phyloP scores from a whole-genome alignment of 2,797 vertebrate genomes.

The Alauda arvensis region DNA sequence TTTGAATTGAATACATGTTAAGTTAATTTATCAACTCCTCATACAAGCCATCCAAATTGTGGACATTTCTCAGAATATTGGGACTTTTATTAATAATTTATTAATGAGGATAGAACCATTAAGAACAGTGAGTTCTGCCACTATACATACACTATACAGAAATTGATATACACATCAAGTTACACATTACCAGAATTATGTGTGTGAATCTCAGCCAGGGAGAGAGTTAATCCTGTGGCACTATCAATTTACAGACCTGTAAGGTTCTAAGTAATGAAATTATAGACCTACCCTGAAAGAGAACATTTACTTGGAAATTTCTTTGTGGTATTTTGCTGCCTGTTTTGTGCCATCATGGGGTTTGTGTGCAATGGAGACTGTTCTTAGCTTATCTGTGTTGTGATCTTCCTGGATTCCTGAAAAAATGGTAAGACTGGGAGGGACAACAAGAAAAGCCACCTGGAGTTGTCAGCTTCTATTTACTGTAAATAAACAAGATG shows the following conservation, averaged over 20 bases:
- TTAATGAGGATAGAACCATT: not conserved
- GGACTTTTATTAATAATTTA: not conserved
- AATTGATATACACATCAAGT: not conserved
- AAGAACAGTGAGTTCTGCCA: not conserved
- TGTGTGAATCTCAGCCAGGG: not conserved
- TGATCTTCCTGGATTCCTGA: not conserved
- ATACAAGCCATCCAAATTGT: not conserved
- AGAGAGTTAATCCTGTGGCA: not conserved
- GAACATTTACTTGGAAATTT: not conserved
- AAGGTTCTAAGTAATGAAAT: not conserved
- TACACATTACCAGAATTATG: not conserved
- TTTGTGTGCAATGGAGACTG: not conserved
- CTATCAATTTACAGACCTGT: not conserved
- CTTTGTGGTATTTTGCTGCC: not conserved
- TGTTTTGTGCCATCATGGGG: not conserved
- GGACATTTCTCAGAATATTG: not conserved
- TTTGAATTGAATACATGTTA: not conserved
- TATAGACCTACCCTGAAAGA: not conserved
- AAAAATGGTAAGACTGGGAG: not conserved
- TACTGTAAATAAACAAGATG: not conserved
- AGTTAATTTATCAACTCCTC: not conserved
- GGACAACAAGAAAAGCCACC: not conserved
- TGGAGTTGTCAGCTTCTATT: not conserved
- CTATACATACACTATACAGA: accelerated
- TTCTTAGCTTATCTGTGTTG: not conserved